phyloP scores from a whole-genome alignment of 2,113 vertebrate species.

The Bubo blakistoni region DNA sequence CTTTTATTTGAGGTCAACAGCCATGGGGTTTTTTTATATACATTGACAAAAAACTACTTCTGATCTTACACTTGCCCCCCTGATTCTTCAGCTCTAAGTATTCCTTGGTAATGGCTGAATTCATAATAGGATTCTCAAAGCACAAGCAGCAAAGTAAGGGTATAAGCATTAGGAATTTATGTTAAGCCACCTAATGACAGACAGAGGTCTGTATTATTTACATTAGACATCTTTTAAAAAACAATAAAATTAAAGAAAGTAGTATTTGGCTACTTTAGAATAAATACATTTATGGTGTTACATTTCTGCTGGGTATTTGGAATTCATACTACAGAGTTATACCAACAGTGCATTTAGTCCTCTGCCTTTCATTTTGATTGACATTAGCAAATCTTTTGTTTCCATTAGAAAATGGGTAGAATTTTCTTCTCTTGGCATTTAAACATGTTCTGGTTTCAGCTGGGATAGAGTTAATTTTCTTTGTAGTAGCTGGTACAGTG shows the following conservation, averaged over 20 bases:
- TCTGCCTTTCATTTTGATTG: neutral
- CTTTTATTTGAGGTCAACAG: neutral
- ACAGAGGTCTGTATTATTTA: neutral
- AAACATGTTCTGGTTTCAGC: neutral
- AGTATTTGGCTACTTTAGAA: neutral
- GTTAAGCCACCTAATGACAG: neutral
- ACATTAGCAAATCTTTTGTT: neutral
- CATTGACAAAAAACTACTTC: neutral
- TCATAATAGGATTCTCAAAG: neutral
- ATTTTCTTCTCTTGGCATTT: neutral
- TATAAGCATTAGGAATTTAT: neutral
- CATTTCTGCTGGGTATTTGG: neutral
- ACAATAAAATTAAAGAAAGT: neutral
- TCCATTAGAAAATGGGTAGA: neutral
- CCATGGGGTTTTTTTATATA: rapidly evolving
- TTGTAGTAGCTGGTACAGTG: no score
- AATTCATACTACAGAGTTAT: neutral
- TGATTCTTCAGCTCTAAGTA: neutral
- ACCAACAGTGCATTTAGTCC: neutral
- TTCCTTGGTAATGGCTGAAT: neutral
- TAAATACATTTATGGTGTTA: neutral
- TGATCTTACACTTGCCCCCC: neutral
- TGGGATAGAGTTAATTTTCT: no score
- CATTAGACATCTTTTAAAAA: neutral
- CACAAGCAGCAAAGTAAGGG: neutral